Conservation (phyloP, 2,797 vertebrate species). For the Anguilla megastoma region DNA sequence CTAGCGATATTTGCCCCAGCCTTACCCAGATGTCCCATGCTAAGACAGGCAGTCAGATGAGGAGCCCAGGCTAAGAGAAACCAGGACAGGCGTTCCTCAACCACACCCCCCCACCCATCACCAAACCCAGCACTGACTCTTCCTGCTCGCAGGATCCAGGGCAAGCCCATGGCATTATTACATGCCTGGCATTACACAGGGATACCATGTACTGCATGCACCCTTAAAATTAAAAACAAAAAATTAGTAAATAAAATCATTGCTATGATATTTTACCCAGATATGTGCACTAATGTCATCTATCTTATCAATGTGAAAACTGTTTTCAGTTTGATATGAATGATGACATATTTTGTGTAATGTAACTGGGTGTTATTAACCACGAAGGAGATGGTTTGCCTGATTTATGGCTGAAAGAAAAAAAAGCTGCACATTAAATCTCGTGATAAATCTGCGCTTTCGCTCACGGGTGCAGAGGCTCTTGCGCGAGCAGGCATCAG, state of each 20-base stretch:
- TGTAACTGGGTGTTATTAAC: background rate
- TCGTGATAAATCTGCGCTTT: background rate
- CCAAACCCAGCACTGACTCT: background rate
- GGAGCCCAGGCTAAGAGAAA: background rate
- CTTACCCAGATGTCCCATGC: background rate
- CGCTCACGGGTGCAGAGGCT: background rate
- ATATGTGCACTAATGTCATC: too few relatives aligned
- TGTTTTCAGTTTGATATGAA: background rate
- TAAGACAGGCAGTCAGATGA: background rate
- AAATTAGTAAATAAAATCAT: background rate
- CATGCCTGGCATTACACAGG: background rate
- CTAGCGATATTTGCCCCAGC: background rate
- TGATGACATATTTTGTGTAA: background rate
- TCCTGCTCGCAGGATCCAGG: background rate
- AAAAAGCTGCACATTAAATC: background rate
- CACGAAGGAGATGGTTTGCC: background rate
- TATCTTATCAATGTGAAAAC: background rate
- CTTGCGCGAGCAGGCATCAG: background rate
- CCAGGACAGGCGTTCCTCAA: background rate
- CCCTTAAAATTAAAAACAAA: background rate
- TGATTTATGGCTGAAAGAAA: background rate
- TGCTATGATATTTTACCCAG: background rate
- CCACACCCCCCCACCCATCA: background rate
- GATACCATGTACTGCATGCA: background rate
- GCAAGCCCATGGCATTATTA: background rate